Conservation (phyloP, 2,888 invertebrate species). For the Heliconius ismenius region DNA sequence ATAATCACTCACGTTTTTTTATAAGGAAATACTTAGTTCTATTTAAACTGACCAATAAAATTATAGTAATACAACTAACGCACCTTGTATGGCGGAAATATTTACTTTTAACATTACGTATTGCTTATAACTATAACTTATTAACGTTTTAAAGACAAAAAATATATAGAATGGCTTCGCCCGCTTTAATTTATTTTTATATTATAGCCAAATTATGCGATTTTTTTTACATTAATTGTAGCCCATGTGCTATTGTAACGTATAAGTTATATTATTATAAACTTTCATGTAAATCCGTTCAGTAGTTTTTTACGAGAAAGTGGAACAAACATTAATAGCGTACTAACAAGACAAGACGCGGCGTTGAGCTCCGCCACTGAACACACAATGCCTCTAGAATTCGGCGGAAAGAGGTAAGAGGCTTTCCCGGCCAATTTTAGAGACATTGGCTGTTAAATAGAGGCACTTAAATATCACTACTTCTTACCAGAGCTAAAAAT, state of each 20-base stretch:
- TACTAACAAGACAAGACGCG: no score
- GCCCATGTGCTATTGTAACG: no score
- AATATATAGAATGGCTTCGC: no score
- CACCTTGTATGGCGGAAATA: background rate
- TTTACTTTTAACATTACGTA: conserved; percentile 9
- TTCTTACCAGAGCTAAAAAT: background rate
- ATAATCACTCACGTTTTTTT: background rate
- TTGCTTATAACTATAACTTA: conserved; percentile 1
- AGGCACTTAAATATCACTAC: background rate
- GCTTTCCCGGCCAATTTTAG: background rate
- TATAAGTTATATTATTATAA: no score
- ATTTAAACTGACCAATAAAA: background rate
- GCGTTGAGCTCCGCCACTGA: no score
- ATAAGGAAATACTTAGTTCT: background rate
- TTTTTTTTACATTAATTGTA: no score
- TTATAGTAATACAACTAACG: background rate
- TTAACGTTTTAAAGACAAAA: background rate
- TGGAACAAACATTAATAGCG: no score
- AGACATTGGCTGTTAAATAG: background rate
- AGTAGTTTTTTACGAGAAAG: no score
- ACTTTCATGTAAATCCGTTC: no score
- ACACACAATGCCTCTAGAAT: no score
- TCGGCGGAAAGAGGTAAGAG: background rate
- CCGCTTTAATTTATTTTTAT: no score
- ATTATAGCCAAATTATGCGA: no score